These are phyloP conservation scores for Magallana nippona DNA, from an alignment of 2,888 invertebrate genomes.

Conservation along the genomic window DNA sequence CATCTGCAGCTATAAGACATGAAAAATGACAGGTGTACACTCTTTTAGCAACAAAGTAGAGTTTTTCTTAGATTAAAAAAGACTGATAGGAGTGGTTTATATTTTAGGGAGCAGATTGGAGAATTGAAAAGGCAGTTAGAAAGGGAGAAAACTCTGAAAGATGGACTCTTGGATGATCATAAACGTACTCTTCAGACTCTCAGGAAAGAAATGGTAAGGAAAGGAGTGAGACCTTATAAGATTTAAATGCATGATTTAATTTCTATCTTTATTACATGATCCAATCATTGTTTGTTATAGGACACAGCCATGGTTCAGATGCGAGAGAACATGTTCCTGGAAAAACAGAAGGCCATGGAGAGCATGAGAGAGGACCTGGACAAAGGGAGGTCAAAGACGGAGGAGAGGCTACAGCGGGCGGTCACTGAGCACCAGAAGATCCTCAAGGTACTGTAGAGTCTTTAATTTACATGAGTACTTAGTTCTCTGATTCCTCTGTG, in stretches of 20 bases:
- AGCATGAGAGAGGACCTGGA: slow-evolving; percentile 65
- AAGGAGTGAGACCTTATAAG: neutral
- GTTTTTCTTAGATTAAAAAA: no score
- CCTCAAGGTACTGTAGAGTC: slow-evolving; percentile 53
- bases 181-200: slow-evolving; percentile 68
- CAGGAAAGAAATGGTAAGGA: slow-evolving; percentile 72
- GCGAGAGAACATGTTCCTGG: slow-evolving; percentile 68
- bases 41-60: no score
- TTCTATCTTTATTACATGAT: no score
- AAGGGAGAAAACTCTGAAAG: slow-evolving; percentile 61
- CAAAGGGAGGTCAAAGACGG: slow-evolving; percentile 63
- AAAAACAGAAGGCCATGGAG: slow-evolving; percentile 72
- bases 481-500: no score
- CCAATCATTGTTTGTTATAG: slow-evolving; percentile 49
- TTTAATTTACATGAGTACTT: no score
- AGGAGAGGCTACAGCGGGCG: slow-evolving; percentile 60
- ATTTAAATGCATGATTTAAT: neutral
- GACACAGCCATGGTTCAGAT: slow-evolving; percentile 70
- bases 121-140: slow-evolving; percentile 61
- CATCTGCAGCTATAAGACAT: no score
- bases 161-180: slow-evolving; percentile 67
- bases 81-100: neutral
- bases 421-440: slow-evolving; percentile 58
- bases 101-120: slow-evolving; percentile 65
- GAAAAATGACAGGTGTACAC: no score